Base-by-base conservation (phyloP, 2,797 vertebrate species). In the Denticeps clupeoides region DNA sequence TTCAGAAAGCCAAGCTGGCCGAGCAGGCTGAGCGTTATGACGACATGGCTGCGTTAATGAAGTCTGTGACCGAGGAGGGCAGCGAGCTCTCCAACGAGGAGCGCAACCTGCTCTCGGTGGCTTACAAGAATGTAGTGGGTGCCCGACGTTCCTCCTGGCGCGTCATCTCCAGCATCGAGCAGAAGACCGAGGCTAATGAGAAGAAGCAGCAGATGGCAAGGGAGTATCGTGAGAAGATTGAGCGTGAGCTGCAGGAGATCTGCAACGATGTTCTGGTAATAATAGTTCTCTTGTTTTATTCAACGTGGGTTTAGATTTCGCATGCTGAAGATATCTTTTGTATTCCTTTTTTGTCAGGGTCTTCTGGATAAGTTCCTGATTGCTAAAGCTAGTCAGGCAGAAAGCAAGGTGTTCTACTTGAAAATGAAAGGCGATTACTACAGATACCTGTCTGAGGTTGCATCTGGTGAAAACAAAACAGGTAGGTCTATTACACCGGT, bases 341-440 rank as follows among this genome's bases (percentile, higher is more conserved):
- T 11, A 9, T 11, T 26, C 24, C 26, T 23, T 42, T 25, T 12
- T 6, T 19, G 71, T 64, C 74, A 99, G 95, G 84, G 77, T 65
- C 88, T 98, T 58, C 84, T 99, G 81, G 92, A 98, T 68, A 90
- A 88, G 62, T 90, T 73, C 69, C 90, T 99, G 71, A 96, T 99
- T 83, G 71, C 75, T 66, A 90, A 91, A 50, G 87, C 92, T 49
- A 78, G 78, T 3, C 83, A 87, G 69, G 75, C 91, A 61, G 92
- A 97, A 74, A 97, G 94, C 84, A 96, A 90, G 81, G 95, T 99
- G 56, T 99, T 99, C 80, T 99, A 99, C 75, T 85, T 99, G 87
- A 99, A 99, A 84, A 99, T 98, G 95, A 99, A 97, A 82, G 95
- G 95, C 15, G 95, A 99, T 79, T 99, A 99, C 77, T 97, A 88